Conservation (phyloP, 2,888 invertebrate genomes). For the Oscheius onirici region DNA sequence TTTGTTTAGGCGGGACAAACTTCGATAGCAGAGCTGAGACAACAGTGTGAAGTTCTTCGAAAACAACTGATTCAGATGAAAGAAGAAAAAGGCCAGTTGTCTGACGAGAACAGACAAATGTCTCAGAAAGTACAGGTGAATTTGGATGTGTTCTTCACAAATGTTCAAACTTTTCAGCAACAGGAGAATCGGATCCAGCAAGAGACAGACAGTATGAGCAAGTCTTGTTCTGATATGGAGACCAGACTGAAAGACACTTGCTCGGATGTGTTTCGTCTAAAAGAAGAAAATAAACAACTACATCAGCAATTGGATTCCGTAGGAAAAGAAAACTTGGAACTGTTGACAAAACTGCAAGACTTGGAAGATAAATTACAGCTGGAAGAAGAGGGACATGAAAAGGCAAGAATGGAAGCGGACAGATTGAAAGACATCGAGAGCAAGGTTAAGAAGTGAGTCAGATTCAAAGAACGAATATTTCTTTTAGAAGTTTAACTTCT, state of each 20-base stretch:
- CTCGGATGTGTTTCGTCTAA: conserved; percentile 4
- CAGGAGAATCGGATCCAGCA: conserved; percentile 28
- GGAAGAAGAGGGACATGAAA: conserved; percentile 43
- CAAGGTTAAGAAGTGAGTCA: conserved; percentile 42
- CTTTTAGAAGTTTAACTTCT: conserved; percentile 16
- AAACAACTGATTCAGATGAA: conserved; percentile 55
- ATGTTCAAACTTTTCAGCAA: neutral
- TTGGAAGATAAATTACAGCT: conserved; percentile 45
- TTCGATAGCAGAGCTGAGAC: conserved; percentile 44
- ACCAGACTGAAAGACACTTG: conserved; percentile 7
- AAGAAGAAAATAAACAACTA: conserved; percentile 22
- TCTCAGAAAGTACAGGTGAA: conserved; percentile 17
- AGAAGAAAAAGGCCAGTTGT: conserved; percentile 48
- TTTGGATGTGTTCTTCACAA: neutral
- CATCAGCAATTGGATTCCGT: conserved; percentile 18
- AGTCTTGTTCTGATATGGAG: conserved; percentile 25
- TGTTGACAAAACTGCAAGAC: conserved; percentile 49
- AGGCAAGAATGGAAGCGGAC: conserved; percentile 43
- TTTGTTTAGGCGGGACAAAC: conserved; percentile 43
- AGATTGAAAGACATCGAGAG: conserved; percentile 45
- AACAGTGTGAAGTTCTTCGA: conserved; percentile 53
- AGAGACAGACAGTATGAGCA: conserved; percentile 27
- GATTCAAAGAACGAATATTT: no score
- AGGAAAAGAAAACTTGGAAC: conserved; percentile 44
- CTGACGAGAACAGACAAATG: conserved; percentile 26